These are phyloP conservation scores for Illadopsis cleaveri DNA, from an alignment of 2,113 vertebrate genomes.

Conservation along the genomic window DNA sequence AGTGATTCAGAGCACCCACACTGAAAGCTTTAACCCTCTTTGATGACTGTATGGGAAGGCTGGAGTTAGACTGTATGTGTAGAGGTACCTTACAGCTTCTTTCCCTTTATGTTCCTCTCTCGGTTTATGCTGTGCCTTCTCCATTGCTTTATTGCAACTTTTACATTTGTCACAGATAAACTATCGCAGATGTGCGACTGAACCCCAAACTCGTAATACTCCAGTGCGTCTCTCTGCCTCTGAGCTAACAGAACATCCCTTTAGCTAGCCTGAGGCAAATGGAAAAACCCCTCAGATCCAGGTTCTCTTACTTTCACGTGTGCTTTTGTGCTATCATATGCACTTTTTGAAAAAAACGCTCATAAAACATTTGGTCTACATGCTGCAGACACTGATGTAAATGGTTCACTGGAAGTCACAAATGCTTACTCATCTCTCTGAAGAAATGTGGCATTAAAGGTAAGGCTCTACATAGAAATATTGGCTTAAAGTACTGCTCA, in stretches of 20 bases:
- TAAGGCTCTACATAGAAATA: background rate
- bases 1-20: slow-evolving; percentile 40
- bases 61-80: background rate
- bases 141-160: background rate
- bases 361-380: background rate
- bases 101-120: background rate
- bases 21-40: slow-evolving; percentile 41
- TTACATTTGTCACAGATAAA: background rate
- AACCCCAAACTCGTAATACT: background rate
- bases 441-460: background rate
- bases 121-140: background rate
- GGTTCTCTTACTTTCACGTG: background rate
- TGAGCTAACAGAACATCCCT: background rate
- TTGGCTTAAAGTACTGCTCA: background rate
- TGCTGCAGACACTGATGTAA: background rate
- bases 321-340: background rate
- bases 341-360: background rate
- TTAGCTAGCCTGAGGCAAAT: background rate
- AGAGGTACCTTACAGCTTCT: background rate
- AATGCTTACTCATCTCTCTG: background rate
- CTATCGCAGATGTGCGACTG: background rate
- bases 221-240: background rate
- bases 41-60: background rate
- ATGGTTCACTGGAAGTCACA: background rate
- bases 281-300: background rate